phyloP scores from a whole-genome alignment of 92 coral and sea anemone species.

The Parazoanthus swiftii region DNA sequence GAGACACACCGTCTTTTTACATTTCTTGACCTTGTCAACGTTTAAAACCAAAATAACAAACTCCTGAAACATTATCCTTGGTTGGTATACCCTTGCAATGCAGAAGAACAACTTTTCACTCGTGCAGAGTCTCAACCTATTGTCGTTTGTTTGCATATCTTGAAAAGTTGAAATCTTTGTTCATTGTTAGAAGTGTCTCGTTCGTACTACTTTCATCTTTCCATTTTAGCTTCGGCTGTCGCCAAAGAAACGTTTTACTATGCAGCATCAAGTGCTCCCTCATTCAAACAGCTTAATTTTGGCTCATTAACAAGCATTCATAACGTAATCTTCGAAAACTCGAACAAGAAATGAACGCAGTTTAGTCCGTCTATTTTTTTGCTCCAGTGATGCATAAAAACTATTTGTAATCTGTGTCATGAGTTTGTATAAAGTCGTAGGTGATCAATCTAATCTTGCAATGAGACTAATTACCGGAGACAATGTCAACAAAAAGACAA shows the following conservation, averaged over 20 bases:
- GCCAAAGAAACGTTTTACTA: background rate
- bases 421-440: background rate
- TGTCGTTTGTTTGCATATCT: slow-evolving; percentile 22
- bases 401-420: slow-evolving; percentile 6
- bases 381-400: slow-evolving; percentile 19
- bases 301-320: background rate
- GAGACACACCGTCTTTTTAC: background rate
- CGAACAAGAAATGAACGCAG: slow-evolving; percentile 1
- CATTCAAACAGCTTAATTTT: background rate
- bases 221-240: background rate
- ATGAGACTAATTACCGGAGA: background rate
- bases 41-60: background rate
- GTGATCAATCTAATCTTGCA: slow-evolving; percentile 10
- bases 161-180: background rate
- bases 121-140: background rate
- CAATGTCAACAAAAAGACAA: slow-evolving; percentile 33
- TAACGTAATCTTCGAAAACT: background rate
- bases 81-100: background rate
- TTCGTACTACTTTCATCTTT: background rate
- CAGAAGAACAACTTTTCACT: background rate
- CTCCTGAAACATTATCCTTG: background rate
- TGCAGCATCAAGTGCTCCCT: background rate
- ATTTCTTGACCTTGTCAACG: background rate
- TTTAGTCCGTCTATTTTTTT: background rate
- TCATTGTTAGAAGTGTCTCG: background rate